These are phyloP conservation scores for Lycia hirtaria DNA, from an alignment of 2,888 invertebrate genomes.

Conservation along the genomic window DNA sequence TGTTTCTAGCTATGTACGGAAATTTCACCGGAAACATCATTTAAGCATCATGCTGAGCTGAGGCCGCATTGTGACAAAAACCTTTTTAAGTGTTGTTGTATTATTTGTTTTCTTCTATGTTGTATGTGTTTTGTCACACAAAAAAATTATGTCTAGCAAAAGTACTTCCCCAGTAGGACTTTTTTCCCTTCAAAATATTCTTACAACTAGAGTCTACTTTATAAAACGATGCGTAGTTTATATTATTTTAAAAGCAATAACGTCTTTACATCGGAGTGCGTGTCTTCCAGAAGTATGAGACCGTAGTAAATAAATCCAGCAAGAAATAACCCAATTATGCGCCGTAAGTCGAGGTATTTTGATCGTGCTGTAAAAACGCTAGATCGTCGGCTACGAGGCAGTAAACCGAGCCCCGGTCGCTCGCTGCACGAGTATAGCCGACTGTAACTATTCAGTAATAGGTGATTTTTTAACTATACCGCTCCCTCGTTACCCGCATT, in stretches of 20 bases:
- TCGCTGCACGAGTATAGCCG: slow-evolving; percentile 46
- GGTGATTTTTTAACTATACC: slow-evolving; percentile 22
- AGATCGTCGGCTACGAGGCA: slow-evolving; percentile 70
- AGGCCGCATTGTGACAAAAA: too few species aligned
- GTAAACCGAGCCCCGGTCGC: slow-evolving; percentile 67
- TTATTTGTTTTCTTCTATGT: too few species aligned
- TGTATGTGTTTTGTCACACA: too few species aligned
- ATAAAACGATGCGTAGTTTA: too few species aligned
- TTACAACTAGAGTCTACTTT: too few species aligned
- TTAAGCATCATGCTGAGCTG: too few species aligned
- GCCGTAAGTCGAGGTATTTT: slow-evolving; percentile 68
- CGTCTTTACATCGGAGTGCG: slow-evolving; percentile 12
- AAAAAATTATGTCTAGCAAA: too few species aligned
- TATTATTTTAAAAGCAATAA: slow-evolving; percentile 3
- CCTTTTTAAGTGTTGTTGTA: too few species aligned
- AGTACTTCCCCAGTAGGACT: too few species aligned
- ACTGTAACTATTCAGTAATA: slow-evolving; percentile 38
- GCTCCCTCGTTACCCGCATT: slow-evolving; percentile 14
- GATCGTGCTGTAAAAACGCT: slow-evolving; percentile 78
- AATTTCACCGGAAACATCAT: too few species aligned
- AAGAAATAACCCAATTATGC: slow-evolving; percentile 78
- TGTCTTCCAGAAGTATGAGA: slow-evolving; percentile 36
- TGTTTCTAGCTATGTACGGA: too few species aligned
- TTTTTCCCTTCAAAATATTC: too few species aligned
- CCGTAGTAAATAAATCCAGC: slow-evolving; percentile 49